phyloP scores from a whole-genome alignment of 2,888 invertebrate species.

The Tiliacea aurago region DNA sequence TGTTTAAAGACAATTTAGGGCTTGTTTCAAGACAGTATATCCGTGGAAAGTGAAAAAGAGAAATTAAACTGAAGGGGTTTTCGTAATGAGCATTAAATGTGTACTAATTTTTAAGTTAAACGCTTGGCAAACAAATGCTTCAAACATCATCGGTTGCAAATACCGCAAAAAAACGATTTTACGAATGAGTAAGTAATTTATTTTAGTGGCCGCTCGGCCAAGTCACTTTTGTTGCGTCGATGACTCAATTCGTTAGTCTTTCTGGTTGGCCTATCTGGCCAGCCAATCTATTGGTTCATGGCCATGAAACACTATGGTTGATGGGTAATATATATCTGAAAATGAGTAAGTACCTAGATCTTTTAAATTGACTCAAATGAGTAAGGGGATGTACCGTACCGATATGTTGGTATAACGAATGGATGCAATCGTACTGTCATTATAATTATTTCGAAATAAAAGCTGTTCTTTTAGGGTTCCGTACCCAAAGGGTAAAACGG shows the following conservation, averaged over 20 bases:
- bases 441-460: background rate
- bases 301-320: constrained; percentile 22
- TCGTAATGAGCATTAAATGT: background rate
- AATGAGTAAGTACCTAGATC: background rate
- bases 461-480: background rate
- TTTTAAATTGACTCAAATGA: constrained; percentile 7
- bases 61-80: background rate
- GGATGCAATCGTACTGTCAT: background rate
- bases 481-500: too few relatives aligned
- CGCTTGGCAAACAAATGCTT: constrained; percentile 1
- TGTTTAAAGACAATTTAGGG: background rate
- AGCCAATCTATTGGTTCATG: constrained; percentile 55
- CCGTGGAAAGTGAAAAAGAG: background rate
- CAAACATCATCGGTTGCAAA: constrained; percentile 3
- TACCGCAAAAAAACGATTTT: constrained; percentile 24
- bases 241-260: constrained; percentile 48
- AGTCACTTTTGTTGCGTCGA: constrained; percentile 9
- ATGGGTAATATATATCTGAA: constrained; percentile 1
- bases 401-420: background rate
- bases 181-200: constrained; percentile 38
- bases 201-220: constrained; percentile 20
- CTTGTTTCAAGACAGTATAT: background rate
- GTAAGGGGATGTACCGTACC: background rate
- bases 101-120: background rate
- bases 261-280: constrained; percentile 27